Evolutionary conservation across 2,113 vertebrate genomes (phyloP), one percentile per base, ranked within the genome.

Genomic region (Sylvilagus bachmani): DNA sequence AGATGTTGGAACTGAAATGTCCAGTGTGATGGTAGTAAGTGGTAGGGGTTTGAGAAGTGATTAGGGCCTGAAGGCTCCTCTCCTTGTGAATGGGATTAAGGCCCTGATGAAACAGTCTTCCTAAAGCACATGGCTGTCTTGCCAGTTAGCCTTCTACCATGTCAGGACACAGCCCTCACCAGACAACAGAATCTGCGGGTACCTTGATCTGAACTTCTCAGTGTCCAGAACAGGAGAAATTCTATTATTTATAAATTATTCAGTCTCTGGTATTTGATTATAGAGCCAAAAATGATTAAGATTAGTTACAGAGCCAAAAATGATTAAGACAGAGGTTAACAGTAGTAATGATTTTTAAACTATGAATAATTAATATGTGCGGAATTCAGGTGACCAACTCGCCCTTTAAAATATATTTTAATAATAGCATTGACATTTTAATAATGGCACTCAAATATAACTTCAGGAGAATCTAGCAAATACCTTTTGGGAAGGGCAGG

Each of bases 381-480:
- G 8, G 4, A 82, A 93, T 82, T 79, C 36, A 64, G 25, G 19
- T 73, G 33, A 17, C 1, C 33, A 88, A 70, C 0, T 87, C 33
- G 87, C 29, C 10, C 62, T 14, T 44, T 71, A 61, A 86, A 78
- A 67, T 64, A 86, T 31, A 84, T 89, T 87, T 87, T 90, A 90
- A 70, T 22, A 62, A 51, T 27, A 83, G 19, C 10, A 83, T 16
- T 71, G 14, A 84, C 66, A 80, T 24, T 95, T 95, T 62, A 96
- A 90, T 75, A 84, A 55, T 9, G 82, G 17, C 16, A 75, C 24
- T 88, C 16, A 74, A 55, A 83, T 73, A 14, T 81, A 78, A 93
- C 21, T 74, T 31, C 19, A 82, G 24, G 85, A 8, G 7, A 90
- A 66, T 71, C 22, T 36, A 62, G 6, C 1, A 70, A 77, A 66